Conservation (phyloP, 2,113 vertebrate species). For the Equus przewalskii region DNA sequence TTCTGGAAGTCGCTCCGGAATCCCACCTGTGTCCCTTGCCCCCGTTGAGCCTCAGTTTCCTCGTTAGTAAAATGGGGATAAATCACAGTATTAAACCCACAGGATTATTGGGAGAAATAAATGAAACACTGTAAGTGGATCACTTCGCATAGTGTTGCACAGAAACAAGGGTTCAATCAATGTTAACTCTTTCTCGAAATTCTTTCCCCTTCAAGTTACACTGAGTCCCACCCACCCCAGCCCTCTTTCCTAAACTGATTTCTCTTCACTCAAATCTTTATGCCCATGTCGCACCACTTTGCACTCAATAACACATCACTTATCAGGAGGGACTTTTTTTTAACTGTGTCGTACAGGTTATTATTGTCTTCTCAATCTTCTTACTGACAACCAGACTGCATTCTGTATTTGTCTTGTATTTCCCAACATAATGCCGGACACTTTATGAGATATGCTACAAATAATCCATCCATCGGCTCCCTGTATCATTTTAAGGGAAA, state of each 20-base stretch:
- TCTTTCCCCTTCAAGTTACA: not conserved
- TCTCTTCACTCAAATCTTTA: not conserved
- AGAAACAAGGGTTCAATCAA: not conserved
- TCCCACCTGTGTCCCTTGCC: not conserved
- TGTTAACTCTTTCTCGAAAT: not conserved
- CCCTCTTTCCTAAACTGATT: not conserved
- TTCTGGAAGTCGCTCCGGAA: not conserved
- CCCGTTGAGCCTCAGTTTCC: not conserved
- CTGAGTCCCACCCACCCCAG: rapidly evolving
- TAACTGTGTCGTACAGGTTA: too few relatives aligned
- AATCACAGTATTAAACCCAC: not conserved
- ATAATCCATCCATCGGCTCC: not conserved
- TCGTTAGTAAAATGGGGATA: not conserved
- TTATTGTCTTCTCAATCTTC: not conserved
- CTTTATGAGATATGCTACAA: not conserved
- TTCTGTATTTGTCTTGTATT: not conserved
- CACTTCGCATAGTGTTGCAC: not conserved
- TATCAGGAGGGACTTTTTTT: not conserved
- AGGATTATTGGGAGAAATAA: not conserved
- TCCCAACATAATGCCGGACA: rapidly evolving
- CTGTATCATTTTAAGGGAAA: not conserved
- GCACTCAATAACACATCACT: not conserved
- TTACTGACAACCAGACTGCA: not conserved
- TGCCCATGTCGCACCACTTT: rapidly evolving
- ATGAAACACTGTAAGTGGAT: not conserved